Percentiles rank a stretch among this genome's conserved stretches.
Evolutionary conservation across 2,113 vertebrate genomes (phyloP).

Genomic region (Tauraco erythrolophus): DNA sequence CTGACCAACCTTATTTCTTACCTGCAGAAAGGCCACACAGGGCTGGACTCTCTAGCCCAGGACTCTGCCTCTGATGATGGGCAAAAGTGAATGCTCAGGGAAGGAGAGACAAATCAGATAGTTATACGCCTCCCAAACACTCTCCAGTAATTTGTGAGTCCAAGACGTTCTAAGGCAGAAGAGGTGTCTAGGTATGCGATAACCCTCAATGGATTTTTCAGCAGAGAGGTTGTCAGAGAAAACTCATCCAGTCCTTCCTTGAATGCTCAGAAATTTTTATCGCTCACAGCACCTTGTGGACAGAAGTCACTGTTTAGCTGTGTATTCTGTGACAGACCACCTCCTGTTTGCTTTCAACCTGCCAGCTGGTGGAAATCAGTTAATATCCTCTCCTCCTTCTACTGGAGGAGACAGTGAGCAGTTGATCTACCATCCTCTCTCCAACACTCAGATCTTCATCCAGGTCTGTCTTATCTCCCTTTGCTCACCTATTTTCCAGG

Average conservation of each 20-base stretch:
- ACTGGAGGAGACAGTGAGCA: neutral
- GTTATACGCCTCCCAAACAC: neutral
- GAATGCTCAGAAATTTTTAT: neutral
- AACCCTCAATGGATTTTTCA: neutral
- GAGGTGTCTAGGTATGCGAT: neutral
- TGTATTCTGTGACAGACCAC: fast-evolving
- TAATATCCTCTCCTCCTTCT: neutral
- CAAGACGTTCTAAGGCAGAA: neutral
- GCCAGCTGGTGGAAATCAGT: neutral
- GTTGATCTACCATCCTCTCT: neutral
- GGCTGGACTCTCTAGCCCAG: neutral
- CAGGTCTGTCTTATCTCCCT: neutral
- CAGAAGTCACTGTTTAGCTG: neutral
- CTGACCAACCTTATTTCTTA: neutral
- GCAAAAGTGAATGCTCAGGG: neutral
- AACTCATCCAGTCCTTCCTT: neutral
- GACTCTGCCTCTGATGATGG: neutral
- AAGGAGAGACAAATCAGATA: neutral
- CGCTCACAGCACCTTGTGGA: neutral
- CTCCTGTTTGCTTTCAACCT: neutral
- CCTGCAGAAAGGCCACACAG: neutral
- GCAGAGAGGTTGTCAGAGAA: neutral
- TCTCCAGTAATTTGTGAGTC: neutral
- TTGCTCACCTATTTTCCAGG: neutral
- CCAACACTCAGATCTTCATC: neutral